Base-by-base conservation (phyloP, 2,113 vertebrate genomes). In the Ictalurus punctatus region DNA sequence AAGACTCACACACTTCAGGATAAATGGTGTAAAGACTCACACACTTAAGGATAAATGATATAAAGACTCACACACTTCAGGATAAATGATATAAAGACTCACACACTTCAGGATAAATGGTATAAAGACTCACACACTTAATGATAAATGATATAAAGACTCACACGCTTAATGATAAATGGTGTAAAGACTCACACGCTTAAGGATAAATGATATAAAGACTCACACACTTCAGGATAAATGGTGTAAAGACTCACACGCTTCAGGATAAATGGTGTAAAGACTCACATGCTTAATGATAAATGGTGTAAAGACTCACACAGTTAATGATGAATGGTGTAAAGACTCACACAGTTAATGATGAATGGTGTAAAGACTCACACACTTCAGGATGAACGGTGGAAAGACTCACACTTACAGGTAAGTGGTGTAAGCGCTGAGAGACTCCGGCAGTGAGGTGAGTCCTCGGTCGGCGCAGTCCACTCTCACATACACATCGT, bases 391-490 rank as follows among this genome's bases (percentile, higher is more conserved):
- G 10, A 79, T 79, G 2, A 4, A 25, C 0, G 1, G 16, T 21
- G 3, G 58, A 81, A 58, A 81, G 16, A 12, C 48, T 10, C 16
- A 52, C 14, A 87, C 86, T 88, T 44, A 88, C 86, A 88, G 86
- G 65, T 83, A 88, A 10, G 23, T 40, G 52, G 79, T 83, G 86
- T 25, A n/a, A 8, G 56, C 14, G 86, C 86, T 88, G 63, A 88
- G 14, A 2, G 37, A 10, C 25, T 25, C n/a, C 9, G 87, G 87
- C 9, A 73, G 65, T 34, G 79, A 37, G 6, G 30, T 58, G 52
- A 88, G 87, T 27, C 80, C 87, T 3, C 48, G 87, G 63, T 88
- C 87, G 1, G 63, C 21, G 27, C 87, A 88, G 65, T 88, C 87
- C 67, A 73, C 87, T n/a, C 80, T 67, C 80, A 83, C 23, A 69